phyloP scores from a whole-genome alignment of 2,113 vertebrate species.

The Vidua macroura region DNA sequence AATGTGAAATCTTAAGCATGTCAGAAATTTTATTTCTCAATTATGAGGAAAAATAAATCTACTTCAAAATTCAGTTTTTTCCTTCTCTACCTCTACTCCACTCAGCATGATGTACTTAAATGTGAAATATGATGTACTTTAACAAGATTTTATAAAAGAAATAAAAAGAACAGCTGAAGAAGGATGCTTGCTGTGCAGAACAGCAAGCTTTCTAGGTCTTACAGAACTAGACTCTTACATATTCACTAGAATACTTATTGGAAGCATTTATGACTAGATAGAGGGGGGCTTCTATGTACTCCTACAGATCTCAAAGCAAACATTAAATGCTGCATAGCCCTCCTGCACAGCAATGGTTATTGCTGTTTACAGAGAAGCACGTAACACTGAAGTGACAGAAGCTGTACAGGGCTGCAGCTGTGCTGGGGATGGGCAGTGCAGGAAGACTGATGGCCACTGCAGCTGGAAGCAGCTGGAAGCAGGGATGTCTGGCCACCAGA shows the following conservation, averaged over 20 bases:
- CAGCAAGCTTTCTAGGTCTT: neutral
- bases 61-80: neutral
- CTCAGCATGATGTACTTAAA: neutral
- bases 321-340: accelerated
- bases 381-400: neutral
- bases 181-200: neutral
- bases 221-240: neutral
- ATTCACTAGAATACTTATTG: neutral
- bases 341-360: neutral
- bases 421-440: accelerated
- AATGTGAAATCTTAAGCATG: neutral
- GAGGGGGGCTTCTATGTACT: neutral
- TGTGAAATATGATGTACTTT: neutral
- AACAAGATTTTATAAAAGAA: neutral
- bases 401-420: neutral
- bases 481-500: neutral
- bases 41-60: neutral
- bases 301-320: neutral
- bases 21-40: neutral
- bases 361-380: neutral
- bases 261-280: neutral
- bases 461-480: neutral
- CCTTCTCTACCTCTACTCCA: neutral
- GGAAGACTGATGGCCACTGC: neutral
- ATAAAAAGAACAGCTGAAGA: neutral